A percentile compares a stretch with the other conserved stretches of the same genome.
Conservation (phyloP, 1,140 invertebrate genomes). For the Microplitis demolitor region DNA sequence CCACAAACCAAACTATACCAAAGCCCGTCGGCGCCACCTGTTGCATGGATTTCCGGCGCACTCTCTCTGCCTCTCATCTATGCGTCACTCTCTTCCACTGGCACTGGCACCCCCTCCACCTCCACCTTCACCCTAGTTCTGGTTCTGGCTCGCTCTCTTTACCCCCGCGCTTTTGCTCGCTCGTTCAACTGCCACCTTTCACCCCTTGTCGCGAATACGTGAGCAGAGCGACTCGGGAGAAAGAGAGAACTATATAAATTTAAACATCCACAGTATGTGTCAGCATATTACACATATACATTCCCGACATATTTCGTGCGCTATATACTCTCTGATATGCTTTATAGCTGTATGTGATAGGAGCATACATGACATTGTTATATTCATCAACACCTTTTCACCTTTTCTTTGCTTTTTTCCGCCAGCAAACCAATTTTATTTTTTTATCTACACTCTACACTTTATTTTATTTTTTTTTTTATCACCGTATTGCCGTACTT, state of each 20-base stretch:
- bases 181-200: not conserved
- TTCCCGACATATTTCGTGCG: slow-evolving; percentile 17
- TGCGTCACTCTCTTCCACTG: not conserved
- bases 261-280: slow-evolving; percentile 23
- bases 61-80: slow-evolving; percentile 28
- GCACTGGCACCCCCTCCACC: not conserved
- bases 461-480: too few species aligned
- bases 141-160: not conserved
- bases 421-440: too few species aligned
- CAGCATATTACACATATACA: slow-evolving; percentile 19
- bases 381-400: too few species aligned
- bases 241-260: slow-evolving; percentile 8
- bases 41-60: slow-evolving; percentile 55
- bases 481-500: too few species aligned
- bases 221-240: not conserved
- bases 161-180: not conserved
- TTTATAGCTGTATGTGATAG: not conserved
- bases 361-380: not conserved
- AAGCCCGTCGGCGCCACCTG: slow-evolving; percentile 47
- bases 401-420: too few species aligned
- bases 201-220: not conserved
- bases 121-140: not conserved
- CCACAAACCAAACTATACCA: slow-evolving; percentile 41
- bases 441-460: too few species aligned
- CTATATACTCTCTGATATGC: not conserved